These are phyloP conservation scores for Lycocorax pyrrhopterus DNA, from an alignment of 2,113 vertebrate species.

Conservation along the genomic window DNA sequence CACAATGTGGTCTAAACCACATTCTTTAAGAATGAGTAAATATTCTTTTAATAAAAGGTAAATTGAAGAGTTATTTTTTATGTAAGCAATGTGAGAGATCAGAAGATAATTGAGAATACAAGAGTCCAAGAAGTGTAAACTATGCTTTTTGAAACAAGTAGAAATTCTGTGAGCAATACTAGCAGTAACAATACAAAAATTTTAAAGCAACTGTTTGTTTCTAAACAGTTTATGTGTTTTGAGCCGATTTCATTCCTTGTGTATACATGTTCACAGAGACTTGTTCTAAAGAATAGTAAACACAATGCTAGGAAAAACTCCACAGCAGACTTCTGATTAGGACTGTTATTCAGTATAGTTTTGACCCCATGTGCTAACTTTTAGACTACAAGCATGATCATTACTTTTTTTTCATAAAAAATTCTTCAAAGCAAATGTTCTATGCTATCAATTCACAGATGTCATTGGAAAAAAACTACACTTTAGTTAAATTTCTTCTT, in stretches of 20 bases:
- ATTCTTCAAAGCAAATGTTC: not conserved
- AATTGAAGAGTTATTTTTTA: not conserved
- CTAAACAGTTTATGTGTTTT: conserved; percentile 4
- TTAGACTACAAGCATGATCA: not conserved
- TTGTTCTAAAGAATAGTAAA: not conserved
- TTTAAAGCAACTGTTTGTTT: not conserved
- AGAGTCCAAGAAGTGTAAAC: not conserved
- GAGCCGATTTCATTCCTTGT: not conserved
- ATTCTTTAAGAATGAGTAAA: not conserved
- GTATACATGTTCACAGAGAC: not conserved
- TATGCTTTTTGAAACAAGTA: not conserved
- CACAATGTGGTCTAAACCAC: not conserved
- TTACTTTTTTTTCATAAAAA: not conserved
- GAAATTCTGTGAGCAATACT: not conserved
- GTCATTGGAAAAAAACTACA: not conserved
- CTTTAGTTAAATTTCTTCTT: not conserved
- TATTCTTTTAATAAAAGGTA: not conserved
- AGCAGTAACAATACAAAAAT: not conserved
- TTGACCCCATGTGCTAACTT: not conserved
- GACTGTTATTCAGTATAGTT: not conserved
- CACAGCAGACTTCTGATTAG: not conserved
- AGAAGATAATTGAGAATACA: not conserved
- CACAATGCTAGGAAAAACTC: not conserved
- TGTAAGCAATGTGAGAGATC: not conserved
- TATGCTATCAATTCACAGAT: not conserved